These are phyloP conservation scores for Epirrita christyi DNA, from an alignment of 2,888 invertebrate species.

Conservation along the genomic window DNA sequence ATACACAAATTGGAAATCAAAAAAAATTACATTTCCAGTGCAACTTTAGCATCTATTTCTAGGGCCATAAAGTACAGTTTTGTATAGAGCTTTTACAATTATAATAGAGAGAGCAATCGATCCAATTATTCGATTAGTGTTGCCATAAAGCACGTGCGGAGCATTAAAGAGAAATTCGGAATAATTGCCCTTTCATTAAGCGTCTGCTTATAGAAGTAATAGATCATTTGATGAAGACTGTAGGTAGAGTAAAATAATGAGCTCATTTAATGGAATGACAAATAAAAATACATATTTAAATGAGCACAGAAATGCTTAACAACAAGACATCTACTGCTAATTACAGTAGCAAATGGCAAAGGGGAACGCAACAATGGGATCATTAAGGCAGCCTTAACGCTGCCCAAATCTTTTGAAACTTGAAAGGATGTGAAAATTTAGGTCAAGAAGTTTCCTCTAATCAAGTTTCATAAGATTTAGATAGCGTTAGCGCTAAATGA, in stretches of 20 bases:
- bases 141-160: conserved; percentile 56
- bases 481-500: too few relatives aligned
- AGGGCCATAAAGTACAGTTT: conserved; percentile 44
- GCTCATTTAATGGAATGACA: conserved; percentile 52
- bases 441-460: too few relatives aligned
- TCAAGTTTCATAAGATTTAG: too few relatives aligned
- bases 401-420: too few relatives aligned
- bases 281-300: conserved; percentile 23
- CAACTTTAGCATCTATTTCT: conserved; percentile 38
- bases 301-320: too few relatives aligned
- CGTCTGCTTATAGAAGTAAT: not conserved
- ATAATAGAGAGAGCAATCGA: conserved; percentile 65
- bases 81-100: conserved; percentile 43
- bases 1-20: conserved; percentile 59
- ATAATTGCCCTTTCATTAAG: conserved; percentile 63
- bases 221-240: conserved; percentile 11
- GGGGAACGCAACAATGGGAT: too few relatives aligned
- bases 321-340: too few relatives aligned
- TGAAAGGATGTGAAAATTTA: too few relatives aligned
- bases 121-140: conserved; percentile 63
- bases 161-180: conserved; percentile 70
- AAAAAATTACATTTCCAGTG: conserved; percentile 18
- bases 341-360: too few relatives aligned
- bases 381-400: too few relatives aligned
- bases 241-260: conserved; percentile 39